Evolutionary conservation across 2,888 invertebrate species (phyloP).

Genomic region (Marasmarcha lunaedactyla): DNA sequence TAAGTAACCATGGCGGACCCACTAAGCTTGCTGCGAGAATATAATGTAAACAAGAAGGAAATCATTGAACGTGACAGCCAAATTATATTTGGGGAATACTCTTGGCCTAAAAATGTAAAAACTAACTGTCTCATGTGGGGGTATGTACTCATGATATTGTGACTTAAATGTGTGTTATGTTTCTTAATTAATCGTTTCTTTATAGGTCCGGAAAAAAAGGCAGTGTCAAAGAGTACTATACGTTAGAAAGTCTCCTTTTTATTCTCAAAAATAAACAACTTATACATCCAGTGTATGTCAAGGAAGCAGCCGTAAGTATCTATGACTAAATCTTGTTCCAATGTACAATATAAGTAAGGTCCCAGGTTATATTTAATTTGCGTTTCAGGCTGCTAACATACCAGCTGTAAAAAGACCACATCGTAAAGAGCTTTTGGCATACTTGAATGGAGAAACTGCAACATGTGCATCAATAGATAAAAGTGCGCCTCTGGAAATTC

Average conservation of each 20-base stretch:
- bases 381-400: constrained; percentile 85
- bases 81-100: constrained; percentile 98
- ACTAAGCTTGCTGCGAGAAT: constrained; percentile 93
- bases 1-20: constrained; percentile 91
- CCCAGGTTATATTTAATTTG: constrained; percentile 12
- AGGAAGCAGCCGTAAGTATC: constrained; percentile 92
- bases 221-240: constrained; percentile 95
- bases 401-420: constrained; percentile 96
- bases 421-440: constrained; percentile 94
- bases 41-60: constrained; percentile 97
- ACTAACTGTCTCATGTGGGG: constrained; percentile 98
- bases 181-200: constrained; percentile 20
- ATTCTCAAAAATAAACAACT: constrained; percentile 93
- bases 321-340: background rate
- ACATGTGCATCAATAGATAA: constrained; percentile 96
- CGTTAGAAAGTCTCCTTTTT: constrained; percentile 94
- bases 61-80: constrained; percentile 95
- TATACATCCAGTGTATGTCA: constrained; percentile 96
- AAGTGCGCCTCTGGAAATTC: constrained; percentile 96
- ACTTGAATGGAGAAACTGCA: constrained; percentile 94
- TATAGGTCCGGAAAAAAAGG: constrained; percentile 92
- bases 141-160: constrained; percentile 79
- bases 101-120: constrained; percentile 98
- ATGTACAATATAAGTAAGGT: background rate
- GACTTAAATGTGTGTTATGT: background rate